Percentiles rank a stretch among this genome's conserved stretches.
These are phyloP conservation scores for Mesembrinibis cayennensis DNA, from an alignment of 2,113 vertebrate species.

Conservation along the genomic window DNA sequence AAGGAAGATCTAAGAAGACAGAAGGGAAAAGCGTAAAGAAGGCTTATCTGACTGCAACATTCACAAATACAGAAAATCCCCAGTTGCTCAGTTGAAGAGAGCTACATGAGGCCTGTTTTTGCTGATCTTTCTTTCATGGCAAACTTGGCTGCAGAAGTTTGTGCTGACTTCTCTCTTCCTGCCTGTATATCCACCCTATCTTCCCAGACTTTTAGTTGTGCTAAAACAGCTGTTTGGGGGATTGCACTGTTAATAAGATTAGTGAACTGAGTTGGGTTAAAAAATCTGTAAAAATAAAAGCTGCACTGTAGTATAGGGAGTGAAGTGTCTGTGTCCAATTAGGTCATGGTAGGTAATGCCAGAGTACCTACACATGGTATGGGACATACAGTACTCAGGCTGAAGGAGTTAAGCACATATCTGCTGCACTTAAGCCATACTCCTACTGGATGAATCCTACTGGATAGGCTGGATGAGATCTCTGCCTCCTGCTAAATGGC, in stretches of 20 bases:
- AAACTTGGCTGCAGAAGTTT: background rate
- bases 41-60: background rate
- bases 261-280: background rate
- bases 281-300: background rate
- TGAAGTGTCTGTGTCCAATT: background rate
- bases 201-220: background rate
- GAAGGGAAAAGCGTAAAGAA: background rate
- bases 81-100: background rate
- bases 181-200: fast-evolving
- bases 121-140: background rate
- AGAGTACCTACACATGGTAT: background rate
- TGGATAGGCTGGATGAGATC: background rate
- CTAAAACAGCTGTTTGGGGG: background rate
- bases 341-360: background rate
- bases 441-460: background rate
- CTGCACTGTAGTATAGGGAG: background rate
- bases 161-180: background rate
- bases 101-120: background rate
- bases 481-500: background rate
- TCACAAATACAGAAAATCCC: background rate
- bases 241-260: background rate
- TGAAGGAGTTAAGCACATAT: background rate
- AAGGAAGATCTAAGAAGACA: background rate
- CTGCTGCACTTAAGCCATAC: background rate
- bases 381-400: no score